phyloP scores from a whole-genome alignment of 2,888 invertebrate species.

The Eristalis tenax region DNA sequence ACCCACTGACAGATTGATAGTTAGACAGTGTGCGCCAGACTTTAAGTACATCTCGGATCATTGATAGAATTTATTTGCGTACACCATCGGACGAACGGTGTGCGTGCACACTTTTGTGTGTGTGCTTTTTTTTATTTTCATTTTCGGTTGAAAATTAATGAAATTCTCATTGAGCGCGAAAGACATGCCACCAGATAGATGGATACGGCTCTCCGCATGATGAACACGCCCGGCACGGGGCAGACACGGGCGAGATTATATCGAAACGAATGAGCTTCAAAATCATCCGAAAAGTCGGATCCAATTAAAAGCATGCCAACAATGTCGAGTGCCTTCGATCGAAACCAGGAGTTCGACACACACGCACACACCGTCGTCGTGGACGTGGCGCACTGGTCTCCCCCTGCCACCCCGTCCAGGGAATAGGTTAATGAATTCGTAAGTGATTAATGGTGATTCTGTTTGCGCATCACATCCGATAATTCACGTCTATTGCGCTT shows the following conservation, averaged over 20 bases:
- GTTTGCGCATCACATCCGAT: conserved; percentile 66
- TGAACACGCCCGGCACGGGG: not conserved
- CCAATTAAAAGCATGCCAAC: conserved; percentile 69
- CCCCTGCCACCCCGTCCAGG: conserved; percentile 39
- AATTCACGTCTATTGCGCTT: conserved; percentile 59
- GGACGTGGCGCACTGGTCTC: not conserved
- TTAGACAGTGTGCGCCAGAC: conserved; percentile 37
- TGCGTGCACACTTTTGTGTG: conserved; percentile 26
- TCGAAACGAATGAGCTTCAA: conserved; percentile 58
- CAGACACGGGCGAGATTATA: conserved; percentile 19
- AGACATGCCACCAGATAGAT: conserved; percentile 56
- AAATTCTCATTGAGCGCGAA: conserved; percentile 68
- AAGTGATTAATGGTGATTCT: conserved; percentile 71
- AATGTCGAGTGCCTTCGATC: conserved; percentile 68
- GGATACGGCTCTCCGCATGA: conserved; percentile 25
- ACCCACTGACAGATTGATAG: conserved; percentile 62
- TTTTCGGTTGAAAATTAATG: conserved; percentile 62
- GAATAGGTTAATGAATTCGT: conserved; percentile 72
- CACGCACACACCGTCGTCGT: not conserved
- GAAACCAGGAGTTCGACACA: conserved; percentile 27
- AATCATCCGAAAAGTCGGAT: conserved; percentile 62
- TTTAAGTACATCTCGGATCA: conserved; percentile 51
- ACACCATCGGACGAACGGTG: conserved; percentile 11
- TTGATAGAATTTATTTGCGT: conserved; percentile 51
- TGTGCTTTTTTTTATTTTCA: conserved; percentile 29